phyloP scores from a whole-genome alignment of 2,797 vertebrate species.

The Ciconia nigra region DNA sequence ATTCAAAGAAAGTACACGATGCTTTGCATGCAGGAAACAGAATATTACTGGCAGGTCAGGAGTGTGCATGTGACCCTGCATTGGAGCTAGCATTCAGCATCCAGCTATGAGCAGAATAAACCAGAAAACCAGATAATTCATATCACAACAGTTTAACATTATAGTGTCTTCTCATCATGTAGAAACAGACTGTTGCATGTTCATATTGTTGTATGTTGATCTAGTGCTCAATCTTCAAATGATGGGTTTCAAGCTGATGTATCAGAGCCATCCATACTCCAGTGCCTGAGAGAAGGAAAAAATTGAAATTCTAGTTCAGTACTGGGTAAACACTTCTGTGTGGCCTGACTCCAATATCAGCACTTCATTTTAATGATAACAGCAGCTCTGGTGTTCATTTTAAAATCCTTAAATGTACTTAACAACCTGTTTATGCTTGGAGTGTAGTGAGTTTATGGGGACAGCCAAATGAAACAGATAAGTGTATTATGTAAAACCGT shows the following conservation, averaged over 20 bases:
- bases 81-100: background rate
- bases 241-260: background rate
- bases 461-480: slow-evolving; percentile 67
- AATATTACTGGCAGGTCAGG: background rate
- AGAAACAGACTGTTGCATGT: background rate
- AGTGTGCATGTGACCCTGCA: background rate
- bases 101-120: background rate
- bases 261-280: background rate
- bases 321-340: slow-evolving; percentile 33
- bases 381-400: slow-evolving; percentile 54
- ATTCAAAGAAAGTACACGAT: background rate
- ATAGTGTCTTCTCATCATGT: background rate
- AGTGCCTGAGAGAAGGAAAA: background rate
- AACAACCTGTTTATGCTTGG: slow-evolving; percentile 68
- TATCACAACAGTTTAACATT: background rate
- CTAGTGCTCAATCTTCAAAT: background rate
- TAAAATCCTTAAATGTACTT: slow-evolving; percentile 70
- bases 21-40: background rate
- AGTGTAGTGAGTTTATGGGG: slow-evolving; percentile 51
- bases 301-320: slow-evolving; percentile 41
- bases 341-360: slow-evolving; percentile 52
- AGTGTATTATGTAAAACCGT: slow-evolving; percentile 57
- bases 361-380: slow-evolving; percentile 72
- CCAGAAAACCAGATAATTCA: background rate
- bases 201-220: background rate